Conservation (phyloP, 2,888 invertebrate genomes). For the Drosophila subsilvestris region DNA sequence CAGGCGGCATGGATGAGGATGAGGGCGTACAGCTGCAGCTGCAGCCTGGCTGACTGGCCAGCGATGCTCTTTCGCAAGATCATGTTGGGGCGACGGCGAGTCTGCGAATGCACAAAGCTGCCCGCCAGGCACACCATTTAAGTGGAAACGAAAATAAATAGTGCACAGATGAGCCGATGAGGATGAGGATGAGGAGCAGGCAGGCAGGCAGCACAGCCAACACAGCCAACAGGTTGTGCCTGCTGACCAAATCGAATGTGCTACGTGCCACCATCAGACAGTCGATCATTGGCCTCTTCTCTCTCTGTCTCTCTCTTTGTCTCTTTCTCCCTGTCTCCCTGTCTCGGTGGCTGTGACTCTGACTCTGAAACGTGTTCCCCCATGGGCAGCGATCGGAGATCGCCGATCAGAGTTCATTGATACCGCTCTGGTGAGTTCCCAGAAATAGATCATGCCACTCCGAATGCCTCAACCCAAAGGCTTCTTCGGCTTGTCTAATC, state of each 20-base stretch:
- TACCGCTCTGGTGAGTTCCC: constrained; percentile 37
- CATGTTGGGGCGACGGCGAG: constrained; percentile 67
- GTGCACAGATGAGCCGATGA: constrained; percentile 26
- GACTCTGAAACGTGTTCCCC: constrained; percentile 56
- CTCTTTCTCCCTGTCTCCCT: no score
- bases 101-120: constrained; percentile 68
- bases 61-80: constrained; percentile 74
- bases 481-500: constrained; percentile 49
- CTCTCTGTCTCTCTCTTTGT: no score
- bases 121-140: constrained; percentile 59
- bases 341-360: neutral
- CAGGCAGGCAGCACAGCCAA: neutral
- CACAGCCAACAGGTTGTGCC: constrained; percentile 58
- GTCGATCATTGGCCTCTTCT: constrained; percentile 31
- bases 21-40: constrained; percentile 50
- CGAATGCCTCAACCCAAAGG: constrained; percentile 6
- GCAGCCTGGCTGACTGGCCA: no score
- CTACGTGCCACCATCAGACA: constrained; percentile 40
- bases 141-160: constrained; percentile 17
- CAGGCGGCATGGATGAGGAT: constrained; percentile 50
- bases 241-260: constrained; percentile 60
- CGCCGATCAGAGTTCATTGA: constrained; percentile 63
- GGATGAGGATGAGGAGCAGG: neutral
- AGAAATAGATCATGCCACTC: constrained; percentile 22
- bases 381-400: neutral